A percentile compares a stretch with the other conserved stretches of the same genome.
Evolutionary conservation across 2,113 vertebrate genomes (phyloP).

Genomic region (Ellobius talpinus): DNA sequence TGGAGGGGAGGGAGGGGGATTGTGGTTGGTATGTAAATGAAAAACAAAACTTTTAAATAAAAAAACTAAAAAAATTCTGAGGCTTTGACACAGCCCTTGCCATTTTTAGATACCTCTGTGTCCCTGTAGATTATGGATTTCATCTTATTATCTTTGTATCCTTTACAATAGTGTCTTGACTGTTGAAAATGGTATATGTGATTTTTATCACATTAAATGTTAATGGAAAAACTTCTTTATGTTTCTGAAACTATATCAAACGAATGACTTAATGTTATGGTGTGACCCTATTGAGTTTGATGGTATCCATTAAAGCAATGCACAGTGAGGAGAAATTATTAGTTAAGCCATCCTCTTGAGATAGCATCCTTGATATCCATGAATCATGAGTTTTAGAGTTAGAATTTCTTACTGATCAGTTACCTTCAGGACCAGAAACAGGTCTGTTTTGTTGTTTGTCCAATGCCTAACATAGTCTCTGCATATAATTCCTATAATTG

Average conservation of each 20-base stretch:
- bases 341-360: neutral
- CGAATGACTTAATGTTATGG: neutral
- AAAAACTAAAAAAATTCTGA: neutral
- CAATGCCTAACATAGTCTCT: neutral
- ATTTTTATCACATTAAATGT: neutral
- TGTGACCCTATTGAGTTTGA: neutral
- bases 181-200: neutral
- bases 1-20: too few relatives aligned
- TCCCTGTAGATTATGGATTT: neutral
- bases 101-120: neutral
- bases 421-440: neutral
- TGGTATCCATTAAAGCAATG: neutral
- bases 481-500: neutral
- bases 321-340: neutral
- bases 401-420: neutral
- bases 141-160: neutral
- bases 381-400: neutral
- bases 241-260: neutral
- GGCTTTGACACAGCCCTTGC: neutral
- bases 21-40: too few relatives aligned
- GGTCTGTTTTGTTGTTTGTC: neutral
- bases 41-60: too few relatives aligned
- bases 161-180: neutral
- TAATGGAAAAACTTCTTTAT: neutral
- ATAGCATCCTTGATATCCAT: neutral